phyloP scores from a whole-genome alignment of 2,888 invertebrate species.

The Julus scandinavius region DNA sequence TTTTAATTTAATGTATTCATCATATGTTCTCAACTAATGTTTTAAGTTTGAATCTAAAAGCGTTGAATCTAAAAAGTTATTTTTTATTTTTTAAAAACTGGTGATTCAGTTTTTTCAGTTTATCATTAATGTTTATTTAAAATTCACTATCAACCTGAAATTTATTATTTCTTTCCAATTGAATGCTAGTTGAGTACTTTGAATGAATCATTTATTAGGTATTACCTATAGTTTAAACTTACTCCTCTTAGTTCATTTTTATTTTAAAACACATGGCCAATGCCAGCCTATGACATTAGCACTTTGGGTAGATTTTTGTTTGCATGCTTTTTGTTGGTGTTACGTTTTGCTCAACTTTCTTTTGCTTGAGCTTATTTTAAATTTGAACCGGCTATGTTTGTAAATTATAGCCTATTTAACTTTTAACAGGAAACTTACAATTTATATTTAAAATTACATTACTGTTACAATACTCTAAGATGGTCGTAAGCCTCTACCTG shows the following conservation, averaged over 20 bases:
- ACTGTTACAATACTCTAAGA: too few relatives aligned
- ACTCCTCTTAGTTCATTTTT: background rate
- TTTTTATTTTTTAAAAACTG: background rate
- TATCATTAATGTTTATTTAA: background rate
- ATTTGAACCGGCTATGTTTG: background rate
- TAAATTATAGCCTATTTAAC: background rate
- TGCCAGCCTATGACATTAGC: constrained; percentile 50
- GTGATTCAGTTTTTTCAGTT: background rate
- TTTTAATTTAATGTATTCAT: constrained; percentile 35
- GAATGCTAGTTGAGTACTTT: background rate
- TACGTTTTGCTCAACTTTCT: background rate
- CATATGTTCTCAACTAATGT: background rate
- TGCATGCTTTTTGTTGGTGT: constrained; percentile 28
- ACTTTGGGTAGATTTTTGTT: constrained; percentile 25
- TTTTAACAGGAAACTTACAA: background rate
- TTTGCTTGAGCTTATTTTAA: background rate
- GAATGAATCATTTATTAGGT: background rate
- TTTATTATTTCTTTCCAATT: background rate
- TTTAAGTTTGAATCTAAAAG: background rate
- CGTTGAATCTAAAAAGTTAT: background rate
- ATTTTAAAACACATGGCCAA: constrained; percentile 38
- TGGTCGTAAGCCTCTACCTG: too few relatives aligned
- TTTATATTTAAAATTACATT: too few relatives aligned
- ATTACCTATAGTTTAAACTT: background rate
- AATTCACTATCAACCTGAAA: background rate